These are phyloP conservation scores for Eudemis profundana DNA, from an alignment of 2,888 invertebrate species.

Conservation along the genomic window DNA sequence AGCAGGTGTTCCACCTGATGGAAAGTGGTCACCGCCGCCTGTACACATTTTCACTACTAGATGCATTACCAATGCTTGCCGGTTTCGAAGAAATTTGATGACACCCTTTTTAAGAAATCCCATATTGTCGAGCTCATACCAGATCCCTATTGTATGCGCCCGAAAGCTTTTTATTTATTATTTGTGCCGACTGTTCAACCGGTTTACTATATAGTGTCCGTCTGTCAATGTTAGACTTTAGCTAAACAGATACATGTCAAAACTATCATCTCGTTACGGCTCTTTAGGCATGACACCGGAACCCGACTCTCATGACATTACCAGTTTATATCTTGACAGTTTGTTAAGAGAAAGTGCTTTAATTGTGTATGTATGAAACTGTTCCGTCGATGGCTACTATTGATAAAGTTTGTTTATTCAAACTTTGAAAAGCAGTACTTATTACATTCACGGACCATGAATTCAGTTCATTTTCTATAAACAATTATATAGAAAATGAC, in stretches of 20 bases:
- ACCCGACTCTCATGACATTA: background rate
- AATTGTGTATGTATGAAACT: conserved; percentile 1
- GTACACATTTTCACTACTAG: no score
- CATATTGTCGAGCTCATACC: no score
- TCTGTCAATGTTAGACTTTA: background rate
- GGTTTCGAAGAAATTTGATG: no score
- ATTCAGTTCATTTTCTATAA: no score
- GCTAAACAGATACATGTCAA: background rate
- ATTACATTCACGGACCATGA: no score
- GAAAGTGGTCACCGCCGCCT: no score
- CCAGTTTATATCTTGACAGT: background rate
- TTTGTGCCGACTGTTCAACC: background rate
- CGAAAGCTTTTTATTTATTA: no score
- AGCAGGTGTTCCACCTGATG: no score
- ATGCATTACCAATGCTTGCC: no score
- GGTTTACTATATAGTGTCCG: background rate
- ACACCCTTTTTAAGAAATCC: no score
- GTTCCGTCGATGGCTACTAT: conserved; percentile 1
- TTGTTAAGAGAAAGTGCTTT: conserved; percentile 12
- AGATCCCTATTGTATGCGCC: no score
- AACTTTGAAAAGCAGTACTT: background rate
- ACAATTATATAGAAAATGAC: no score
- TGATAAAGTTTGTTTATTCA: conserved; percentile 13
- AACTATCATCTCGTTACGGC: background rate
- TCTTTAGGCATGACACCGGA: background rate